Conservation (phyloP, 2,113 vertebrate species). For the Nyctibius bracteatus region DNA sequence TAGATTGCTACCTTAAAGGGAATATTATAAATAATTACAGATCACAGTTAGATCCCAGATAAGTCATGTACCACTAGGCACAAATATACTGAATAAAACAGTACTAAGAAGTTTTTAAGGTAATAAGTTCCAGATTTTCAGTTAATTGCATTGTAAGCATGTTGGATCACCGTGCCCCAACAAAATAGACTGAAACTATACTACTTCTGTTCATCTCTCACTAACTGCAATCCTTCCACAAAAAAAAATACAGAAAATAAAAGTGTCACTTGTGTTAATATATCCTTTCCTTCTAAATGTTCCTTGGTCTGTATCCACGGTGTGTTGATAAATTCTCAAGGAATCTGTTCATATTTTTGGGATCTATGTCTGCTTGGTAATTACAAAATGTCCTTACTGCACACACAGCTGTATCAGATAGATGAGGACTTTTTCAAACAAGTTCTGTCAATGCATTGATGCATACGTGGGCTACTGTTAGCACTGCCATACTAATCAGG, state of each 20-base stretch:
- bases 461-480: not conserved
- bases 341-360: not conserved
- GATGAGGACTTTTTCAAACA: not conserved
- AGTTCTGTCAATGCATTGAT: not conserved
- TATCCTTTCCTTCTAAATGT: not conserved
- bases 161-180: not conserved
- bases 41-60: conserved; percentile 39
- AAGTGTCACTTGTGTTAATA: not conserved
- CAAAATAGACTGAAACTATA: not conserved
- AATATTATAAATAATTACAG: conserved; percentile 63
- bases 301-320: not conserved
- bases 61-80: conserved; percentile 23
- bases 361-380: not conserved
- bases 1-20: conserved; percentile 53
- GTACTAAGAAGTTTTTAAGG: not conserved
- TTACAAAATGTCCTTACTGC: not conserved
- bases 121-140: not conserved
- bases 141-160: not conserved
- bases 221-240: not conserved
- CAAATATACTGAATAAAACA: conserved; percentile 19
- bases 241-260: not conserved
- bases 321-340: not conserved
- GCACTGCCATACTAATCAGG: not conserved
- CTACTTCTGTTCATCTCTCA: not conserved
- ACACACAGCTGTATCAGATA: not conserved